These are phyloP conservation scores for Chesias legatella DNA, from an alignment of 2,888 invertebrate genomes.

Conservation along the genomic window DNA sequence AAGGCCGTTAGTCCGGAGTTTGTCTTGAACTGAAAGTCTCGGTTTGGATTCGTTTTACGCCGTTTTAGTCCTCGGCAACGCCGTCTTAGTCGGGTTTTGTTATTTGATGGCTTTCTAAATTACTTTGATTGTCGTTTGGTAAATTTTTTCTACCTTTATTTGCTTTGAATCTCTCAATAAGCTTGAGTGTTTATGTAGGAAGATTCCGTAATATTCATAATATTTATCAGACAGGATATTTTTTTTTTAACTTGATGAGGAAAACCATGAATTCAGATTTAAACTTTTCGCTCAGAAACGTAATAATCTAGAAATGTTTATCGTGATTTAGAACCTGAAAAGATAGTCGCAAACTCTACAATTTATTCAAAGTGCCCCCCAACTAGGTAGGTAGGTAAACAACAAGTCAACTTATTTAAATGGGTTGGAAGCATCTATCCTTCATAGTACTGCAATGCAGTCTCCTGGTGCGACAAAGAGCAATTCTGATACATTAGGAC, in stretches of 20 bases:
- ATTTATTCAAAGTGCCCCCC: too few relatives aligned
- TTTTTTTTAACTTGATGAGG: not conserved
- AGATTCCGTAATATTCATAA: too few relatives aligned
- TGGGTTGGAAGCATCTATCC: not conserved
- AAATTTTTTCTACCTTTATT: conserved; percentile 19
- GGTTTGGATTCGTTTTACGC: conserved; percentile 40
- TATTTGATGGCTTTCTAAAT: conserved; percentile 33
- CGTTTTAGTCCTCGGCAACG: conserved; percentile 29
- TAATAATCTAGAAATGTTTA: too few relatives aligned
- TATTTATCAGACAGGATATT: too few relatives aligned
- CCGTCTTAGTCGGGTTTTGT: conserved; percentile 35
- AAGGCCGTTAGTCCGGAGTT: conserved; percentile 45
- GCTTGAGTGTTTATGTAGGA: conserved; percentile 2
- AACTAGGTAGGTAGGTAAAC: too few relatives aligned
- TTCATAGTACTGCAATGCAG: conserved; percentile 45
- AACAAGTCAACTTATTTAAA: not conserved
- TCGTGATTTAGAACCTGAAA: too few relatives aligned
- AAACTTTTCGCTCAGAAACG: too few relatives aligned
- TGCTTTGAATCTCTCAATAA: conserved; percentile 7
- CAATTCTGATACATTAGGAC: conserved; percentile 41
- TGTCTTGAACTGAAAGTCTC: conserved; percentile 30
- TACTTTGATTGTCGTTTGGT: conserved; percentile 18
- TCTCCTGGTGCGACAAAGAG: conserved; percentile 34
- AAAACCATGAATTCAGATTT: too few relatives aligned
- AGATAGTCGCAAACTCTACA: too few relatives aligned